These are phyloP conservation scores for Agrotis clavis DNA, from an alignment of 2,888 invertebrate genomes.

Conservation along the genomic window DNA sequence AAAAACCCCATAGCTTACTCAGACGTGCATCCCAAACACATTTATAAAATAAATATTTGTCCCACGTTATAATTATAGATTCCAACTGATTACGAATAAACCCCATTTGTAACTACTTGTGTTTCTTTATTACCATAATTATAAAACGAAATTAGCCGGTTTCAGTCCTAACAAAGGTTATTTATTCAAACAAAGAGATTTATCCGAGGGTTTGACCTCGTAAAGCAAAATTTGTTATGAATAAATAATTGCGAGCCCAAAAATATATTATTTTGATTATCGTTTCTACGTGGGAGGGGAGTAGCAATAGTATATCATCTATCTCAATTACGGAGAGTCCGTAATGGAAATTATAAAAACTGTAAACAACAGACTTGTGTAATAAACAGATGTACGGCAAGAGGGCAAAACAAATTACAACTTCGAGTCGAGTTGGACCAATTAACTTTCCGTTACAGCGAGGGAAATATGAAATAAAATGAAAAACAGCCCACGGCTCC, in stretches of 20 bases:
- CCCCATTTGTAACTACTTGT: conserved; percentile 48
- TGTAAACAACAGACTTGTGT: conserved; percentile 80
- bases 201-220: conserved; percentile 41
- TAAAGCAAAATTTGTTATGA: conserved; percentile 57
- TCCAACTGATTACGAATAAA: conserved; percentile 37
- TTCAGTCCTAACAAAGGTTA: conserved; percentile 37
- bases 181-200: conserved; percentile 58
- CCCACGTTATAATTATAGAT: conserved; percentile 34
- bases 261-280: conserved; percentile 59
- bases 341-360: conserved; percentile 75
- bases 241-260: conserved; percentile 56
- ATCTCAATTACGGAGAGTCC: conserved; percentile 57
- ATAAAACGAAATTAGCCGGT: conserved; percentile 43
- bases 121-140: conserved; percentile 53
- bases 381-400: conserved; percentile 86
- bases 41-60: conserved; percentile 31
- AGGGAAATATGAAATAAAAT: conserved; percentile 90
- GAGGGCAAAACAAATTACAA: conserved; percentile 89
- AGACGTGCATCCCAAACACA: conserved; percentile 12
- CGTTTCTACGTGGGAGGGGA: conserved; percentile 11
- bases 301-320: conserved; percentile 25
- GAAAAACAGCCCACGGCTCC: conserved; percentile 85
- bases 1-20: background rate
- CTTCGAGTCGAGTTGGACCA: conserved; percentile 88
- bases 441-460: conserved; percentile 90